Evolutionary conservation across 1,140 invertebrate genomes (phyloP), one percentile per base, ranked within the genome.

Genomic region (Pteromalus puparum): DNA sequence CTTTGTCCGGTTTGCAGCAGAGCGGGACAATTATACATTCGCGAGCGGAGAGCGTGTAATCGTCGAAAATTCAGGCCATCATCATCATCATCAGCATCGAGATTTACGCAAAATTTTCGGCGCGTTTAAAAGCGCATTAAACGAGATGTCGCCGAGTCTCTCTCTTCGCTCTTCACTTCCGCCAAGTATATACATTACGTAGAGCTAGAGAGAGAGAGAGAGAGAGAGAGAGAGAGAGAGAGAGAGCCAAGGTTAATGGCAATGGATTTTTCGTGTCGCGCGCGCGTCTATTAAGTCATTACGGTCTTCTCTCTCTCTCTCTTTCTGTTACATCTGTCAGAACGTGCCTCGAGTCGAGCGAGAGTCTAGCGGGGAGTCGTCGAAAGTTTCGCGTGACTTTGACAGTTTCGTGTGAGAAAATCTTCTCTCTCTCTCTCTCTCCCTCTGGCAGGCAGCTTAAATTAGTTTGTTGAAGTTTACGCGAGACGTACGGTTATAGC

Each of bases 341-440:
- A 83, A 83, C 81, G 81, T 83, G 81, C 46, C 81, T 73, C 80
- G 26, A 81, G 68, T 7, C 48, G 53, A 53, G 15, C 72, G 2
- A 46, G 80, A 74, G 70, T 82, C 68, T 28, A 34, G 73, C 38
- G 73, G 28, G 38, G 34, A 46, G 74, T 76, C 74, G 74, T 53
- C 53, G 81, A 83, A 77, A 83, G 74, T 82, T 82, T 75, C 38
- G 73, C 73, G 73, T 82, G 73, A 82, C 73, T 82, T 82, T 82
- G 73, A 82, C 73, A 76, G 81, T 75, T 83, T 70, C 75, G 73
- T 34, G 73, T 24, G 81, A 28, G 68, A 76, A 83, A 83, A 77
- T 77, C 65, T 46, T 67, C 53, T 9, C 67, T 28, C 67, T 15
- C 26, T 26, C 65, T 30, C 68, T 70, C 68, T 4, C 65, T 30